Evolutionary conservation across 2,888 invertebrate species (phyloP), one percentile per base, ranked within the genome.

Genomic region (Meiosimyza platycephala): DNA sequence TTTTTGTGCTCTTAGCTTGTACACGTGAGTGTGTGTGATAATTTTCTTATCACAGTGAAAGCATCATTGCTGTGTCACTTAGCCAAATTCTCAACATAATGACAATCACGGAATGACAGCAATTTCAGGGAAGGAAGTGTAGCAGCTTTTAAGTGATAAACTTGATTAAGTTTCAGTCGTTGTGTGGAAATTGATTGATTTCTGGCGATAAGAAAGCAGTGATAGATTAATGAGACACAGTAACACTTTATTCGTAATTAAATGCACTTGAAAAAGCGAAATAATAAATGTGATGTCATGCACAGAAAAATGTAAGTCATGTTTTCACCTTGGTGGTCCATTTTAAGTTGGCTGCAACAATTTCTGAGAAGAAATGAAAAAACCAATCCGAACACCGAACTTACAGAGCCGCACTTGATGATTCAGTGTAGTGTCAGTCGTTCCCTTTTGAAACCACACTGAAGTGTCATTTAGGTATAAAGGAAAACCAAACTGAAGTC

Each of bases 21-120:
- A 33, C 54, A 16, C 50, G 63, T 48, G 6, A 60, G 48, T 51
- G 55, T 33, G 33, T 62, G 71, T 75, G 78, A 77, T 79, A 77
- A 79, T 76, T 74, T 71, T 70, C 73, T 77, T 79, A 79, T 79
- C 79, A 76, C 77, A 76, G 78, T 78, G 79, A 79, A 79, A 79
- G 78, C 78, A 79, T 79, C 79, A 72, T 51, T 67, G 48, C 64
- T 63, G 60, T 72, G 52, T 64, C 71, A 72, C 52, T 60, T 59
- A 48, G 48, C 16, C 12, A 7, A 18, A 40, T 57, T 18, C 18
- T 15, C 57, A 55, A 55, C 18, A 16, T 54, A 12, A 48, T 40
- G 67, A 67, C 22, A 63, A 16, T n/a, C 48, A 16, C 28, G 22
- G 50, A 47, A 18, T 51, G 66, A 47, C 40, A 40, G 40, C 40